A percentile compares a stretch with the other conserved stretches of the same genome.
phyloP scores from a whole-genome alignment of 2,113 vertebrate species.

The Euleptes europaea region DNA sequence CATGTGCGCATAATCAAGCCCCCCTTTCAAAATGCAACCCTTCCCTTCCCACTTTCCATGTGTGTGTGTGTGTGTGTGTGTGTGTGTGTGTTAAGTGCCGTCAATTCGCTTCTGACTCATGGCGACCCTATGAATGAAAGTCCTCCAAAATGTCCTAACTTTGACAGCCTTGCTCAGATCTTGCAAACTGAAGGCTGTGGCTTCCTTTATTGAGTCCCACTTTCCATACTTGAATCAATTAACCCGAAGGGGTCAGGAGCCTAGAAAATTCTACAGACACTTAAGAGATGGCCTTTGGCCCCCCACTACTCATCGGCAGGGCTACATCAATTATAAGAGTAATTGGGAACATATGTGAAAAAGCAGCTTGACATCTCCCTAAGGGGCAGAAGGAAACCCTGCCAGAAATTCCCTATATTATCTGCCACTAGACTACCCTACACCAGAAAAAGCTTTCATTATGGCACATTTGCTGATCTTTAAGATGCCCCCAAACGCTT shows the following conservation, averaged over 20 bases:
- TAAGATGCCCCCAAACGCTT: too few species aligned
- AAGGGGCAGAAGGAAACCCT: not conserved
- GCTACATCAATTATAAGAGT: not conserved
- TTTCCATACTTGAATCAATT: not conserved
- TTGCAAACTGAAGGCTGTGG: too few species aligned
- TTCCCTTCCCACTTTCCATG: not conserved
- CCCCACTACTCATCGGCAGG: not conserved
- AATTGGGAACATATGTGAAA: not conserved
- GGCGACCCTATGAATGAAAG: too few species aligned
- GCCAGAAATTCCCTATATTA: not conserved
- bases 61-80: too few species aligned
- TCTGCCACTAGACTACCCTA: too few species aligned
- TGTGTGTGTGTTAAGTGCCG: too few species aligned
- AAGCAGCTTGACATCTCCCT: not conserved
- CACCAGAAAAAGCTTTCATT: too few species aligned
- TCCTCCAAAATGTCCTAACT: too few species aligned
- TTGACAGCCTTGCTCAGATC: too few species aligned
- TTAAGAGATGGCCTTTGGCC: slow-evolving; percentile 8
- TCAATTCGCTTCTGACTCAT: too few species aligned
- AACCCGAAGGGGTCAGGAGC: not conserved
- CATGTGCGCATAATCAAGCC: not conserved
- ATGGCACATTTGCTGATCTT: not conserved
- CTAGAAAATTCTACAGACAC: not conserved
- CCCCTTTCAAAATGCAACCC: not conserved
- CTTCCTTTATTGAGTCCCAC: too few species aligned